Evolutionary conservation across 2,113 vertebrate species (phyloP), one percentile per base, ranked within the genome.

Genomic region (Elanoides forficatus): DNA sequence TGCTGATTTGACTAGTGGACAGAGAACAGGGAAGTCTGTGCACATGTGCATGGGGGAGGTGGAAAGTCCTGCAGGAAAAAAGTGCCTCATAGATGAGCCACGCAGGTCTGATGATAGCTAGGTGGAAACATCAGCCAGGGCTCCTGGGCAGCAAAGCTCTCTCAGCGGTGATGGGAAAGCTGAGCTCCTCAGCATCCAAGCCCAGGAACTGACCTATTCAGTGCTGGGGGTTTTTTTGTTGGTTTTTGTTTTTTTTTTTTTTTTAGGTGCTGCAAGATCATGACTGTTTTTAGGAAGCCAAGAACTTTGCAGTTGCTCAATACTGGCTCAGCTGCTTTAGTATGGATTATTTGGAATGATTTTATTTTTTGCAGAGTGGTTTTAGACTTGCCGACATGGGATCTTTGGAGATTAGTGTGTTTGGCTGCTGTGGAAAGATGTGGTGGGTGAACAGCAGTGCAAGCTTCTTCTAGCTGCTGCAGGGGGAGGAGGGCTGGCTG

Each of bases 261-360:
- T 92, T 86, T 23, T 42, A 87, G n/a, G 81, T 85, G 5, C 34
- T 81, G 88, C 83, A 74, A 74, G 82, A 80, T 86, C 71, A 40
- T 63, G 50, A 55, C 74, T 50, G 63, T 4, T 53, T 67, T 81
- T n/a, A 34, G 81, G 73, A 86, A 93, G 80, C 95, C 15, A 56
- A 9, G 59, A 71, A 6, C 80, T 86, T 70, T 59, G 53, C 36
- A 83, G 36, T 92, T 95, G 94, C 91, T 93, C 94, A 94, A 22
- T 66, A 70, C 67, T 95, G 7, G 0, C 71, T 95, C 63, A 26
- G 74, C 88, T 85, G 71, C 81, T 62, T 87, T 84, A 7, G n/a
- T 25, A 27, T 19, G 81, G 56, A 56, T 65, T 47, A 13, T 63
- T 78, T 88, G 83, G 76, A 74, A n/a, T 21, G 6, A 32, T 66